A percentile compares a stretch with the other conserved stretches of the same genome.
phyloP scores from a whole-genome alignment of 2,888 invertebrate species.

The Cerceris ruficornis region DNA sequence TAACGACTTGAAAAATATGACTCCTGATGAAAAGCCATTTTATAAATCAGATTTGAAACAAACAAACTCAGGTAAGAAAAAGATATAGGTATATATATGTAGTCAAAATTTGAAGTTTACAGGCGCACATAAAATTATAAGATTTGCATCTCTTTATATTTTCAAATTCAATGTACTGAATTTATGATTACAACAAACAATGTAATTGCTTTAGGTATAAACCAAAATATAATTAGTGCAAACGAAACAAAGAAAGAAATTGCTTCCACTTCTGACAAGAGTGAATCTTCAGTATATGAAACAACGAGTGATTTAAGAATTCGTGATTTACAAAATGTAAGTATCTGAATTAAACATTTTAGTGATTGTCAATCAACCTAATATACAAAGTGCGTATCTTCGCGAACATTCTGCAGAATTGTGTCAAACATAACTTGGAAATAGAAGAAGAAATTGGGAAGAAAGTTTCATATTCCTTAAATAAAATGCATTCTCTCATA shows the following conservation, averaged over 20 bases:
- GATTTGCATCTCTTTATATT: neutral
- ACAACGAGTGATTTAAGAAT: constrained; percentile 12
- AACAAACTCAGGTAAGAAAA: constrained; percentile 19
- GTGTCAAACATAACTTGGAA: constrained; percentile 1
- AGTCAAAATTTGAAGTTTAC: too few relatives aligned
- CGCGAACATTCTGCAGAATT: neutral
- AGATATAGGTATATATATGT: neutral
- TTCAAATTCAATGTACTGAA: neutral
- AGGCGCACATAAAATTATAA: neutral
- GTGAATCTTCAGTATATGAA: constrained; percentile 10
- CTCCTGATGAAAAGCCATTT: constrained; percentile 13
- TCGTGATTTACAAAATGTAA: constrained; percentile 5
- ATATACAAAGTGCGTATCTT: neutral
- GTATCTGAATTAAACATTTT: constrained; percentile 5
- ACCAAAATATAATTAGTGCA: constrained; percentile 4
- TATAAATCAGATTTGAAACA: constrained; percentile 1
- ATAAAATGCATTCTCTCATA: constrained; percentile 59
- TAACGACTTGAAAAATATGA: constrained; percentile 7
- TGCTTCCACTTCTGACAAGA: constrained; percentile 6
- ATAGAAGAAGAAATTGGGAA: constrained; percentile 48
- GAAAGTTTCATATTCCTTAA: constrained; percentile 44
- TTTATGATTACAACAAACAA: constrained; percentile 13
- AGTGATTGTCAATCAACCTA: neutral
- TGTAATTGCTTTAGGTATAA: constrained; percentile 6
- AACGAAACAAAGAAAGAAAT: constrained; percentile 17